Evolutionary conservation across 2,113 vertebrate species (phyloP).

Genomic region (Saguinus midas): DNA sequence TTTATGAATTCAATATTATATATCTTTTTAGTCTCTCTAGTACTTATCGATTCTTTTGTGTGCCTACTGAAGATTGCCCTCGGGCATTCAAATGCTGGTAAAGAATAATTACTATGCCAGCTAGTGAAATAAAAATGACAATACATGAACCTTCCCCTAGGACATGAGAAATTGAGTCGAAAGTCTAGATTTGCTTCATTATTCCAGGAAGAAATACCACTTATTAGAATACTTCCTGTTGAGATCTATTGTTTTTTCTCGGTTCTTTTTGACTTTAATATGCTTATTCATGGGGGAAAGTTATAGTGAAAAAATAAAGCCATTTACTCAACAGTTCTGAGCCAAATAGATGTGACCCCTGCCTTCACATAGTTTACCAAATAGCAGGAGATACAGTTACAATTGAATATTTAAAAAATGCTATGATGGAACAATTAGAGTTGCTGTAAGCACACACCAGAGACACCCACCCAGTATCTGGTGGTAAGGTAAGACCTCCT

Average conservation of each 20-base stretch:
- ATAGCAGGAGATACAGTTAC: background rate
- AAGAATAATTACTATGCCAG: background rate
- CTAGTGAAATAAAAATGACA: background rate
- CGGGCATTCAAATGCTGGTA: background rate
- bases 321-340: background rate
- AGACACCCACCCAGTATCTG: background rate
- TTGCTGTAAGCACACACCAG: background rate
- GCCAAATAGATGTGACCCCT: background rate
- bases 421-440: background rate
- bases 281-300: background rate
- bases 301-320: background rate
- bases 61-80: background rate
- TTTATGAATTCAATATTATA: conserved; percentile 51
- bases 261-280: background rate
- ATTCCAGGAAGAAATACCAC: conserved; percentile 39
- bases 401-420: background rate
- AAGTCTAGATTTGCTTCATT: conserved; percentile 18
- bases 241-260: conserved; percentile 1
- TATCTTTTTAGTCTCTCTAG: conserved; percentile 50
- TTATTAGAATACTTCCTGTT: background rate
- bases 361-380: background rate
- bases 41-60: background rate
- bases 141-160: background rate
- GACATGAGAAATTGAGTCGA: background rate
- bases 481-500: background rate